A percentile compares a stretch with the other conserved stretches of the same genome.
phyloP scores from a whole-genome alignment of 1,140 invertebrate species.

The Macrotrachela quadricornifera region DNA sequence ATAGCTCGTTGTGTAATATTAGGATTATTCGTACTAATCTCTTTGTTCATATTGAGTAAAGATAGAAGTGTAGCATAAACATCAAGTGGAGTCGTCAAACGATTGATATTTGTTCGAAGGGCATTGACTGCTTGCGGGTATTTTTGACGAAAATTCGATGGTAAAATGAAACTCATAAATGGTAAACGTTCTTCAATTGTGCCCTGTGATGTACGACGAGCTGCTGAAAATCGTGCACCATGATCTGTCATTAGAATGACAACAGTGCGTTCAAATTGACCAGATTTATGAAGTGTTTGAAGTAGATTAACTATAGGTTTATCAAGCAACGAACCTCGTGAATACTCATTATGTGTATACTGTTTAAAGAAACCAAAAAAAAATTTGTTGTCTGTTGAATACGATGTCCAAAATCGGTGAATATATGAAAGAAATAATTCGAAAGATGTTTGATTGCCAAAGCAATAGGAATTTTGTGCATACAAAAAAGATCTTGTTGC shows the following conservation, averaged over 20 bases:
- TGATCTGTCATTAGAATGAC: conserved; percentile 9
- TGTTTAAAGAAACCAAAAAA: conserved; percentile 6
- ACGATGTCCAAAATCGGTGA: neutral
- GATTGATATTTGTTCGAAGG: too few relatives aligned
- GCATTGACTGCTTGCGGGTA: too few relatives aligned
- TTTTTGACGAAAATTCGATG: neutral
- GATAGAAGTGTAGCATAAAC: too few relatives aligned
- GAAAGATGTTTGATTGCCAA: neutral
- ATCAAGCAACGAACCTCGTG: neutral
- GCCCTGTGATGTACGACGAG: conserved; percentile 2
- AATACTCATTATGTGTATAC: conserved; percentile 8
- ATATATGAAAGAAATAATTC: neutral
- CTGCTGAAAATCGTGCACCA: conserved; percentile 5
- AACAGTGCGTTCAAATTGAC: conserved; percentile 8
- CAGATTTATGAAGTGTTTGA: neutral
- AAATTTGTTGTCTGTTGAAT: conserved; percentile 6
- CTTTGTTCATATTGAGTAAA: too few relatives aligned
- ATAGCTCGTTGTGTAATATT: too few relatives aligned
- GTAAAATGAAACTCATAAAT: conserved; percentile 8
- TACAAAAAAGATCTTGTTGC: neutral
- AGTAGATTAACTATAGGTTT: conserved; percentile 6
- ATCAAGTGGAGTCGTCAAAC: too few relatives aligned
- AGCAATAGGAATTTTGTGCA: neutral
- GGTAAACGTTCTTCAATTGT: conserved; percentile 10
- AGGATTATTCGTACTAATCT: too few relatives aligned